phyloP scores from a whole-genome alignment of 2,888 invertebrate species.

The Drosophila lutescens region DNA sequence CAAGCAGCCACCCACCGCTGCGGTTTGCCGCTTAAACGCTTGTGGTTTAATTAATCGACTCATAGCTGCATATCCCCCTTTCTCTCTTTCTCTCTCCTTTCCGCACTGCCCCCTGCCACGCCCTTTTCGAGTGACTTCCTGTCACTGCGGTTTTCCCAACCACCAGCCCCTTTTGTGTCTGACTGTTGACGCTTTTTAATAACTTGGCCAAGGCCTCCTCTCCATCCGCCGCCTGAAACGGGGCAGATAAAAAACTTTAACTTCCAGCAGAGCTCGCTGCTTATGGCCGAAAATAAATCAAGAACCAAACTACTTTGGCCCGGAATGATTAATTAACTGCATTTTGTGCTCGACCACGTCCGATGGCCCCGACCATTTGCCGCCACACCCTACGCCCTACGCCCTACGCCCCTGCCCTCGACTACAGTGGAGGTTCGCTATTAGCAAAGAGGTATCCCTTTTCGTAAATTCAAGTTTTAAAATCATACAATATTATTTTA shows the following conservation, averaged over 20 bases:
- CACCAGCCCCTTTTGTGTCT: conserved; percentile 32
- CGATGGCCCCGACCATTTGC: conserved; percentile 27
- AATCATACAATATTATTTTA: too few species aligned
- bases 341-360: conserved; percentile 73
- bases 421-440: conserved; percentile 1
- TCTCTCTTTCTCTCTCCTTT: not conserved
- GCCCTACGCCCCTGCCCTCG: not conserved
- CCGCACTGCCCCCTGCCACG: not conserved
- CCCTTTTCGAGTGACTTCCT: conserved; percentile 46
- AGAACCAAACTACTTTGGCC: conserved; percentile 69
- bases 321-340: conserved; percentile 77
- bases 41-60: conserved; percentile 78
- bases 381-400: conserved; percentile 1
- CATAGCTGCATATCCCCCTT: conserved; percentile 37
- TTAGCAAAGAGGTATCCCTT: too few species aligned
- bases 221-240: conserved; percentile 19
- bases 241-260: conserved; percentile 61
- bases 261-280: conserved; percentile 52
- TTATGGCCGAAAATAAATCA: conserved; percentile 73
- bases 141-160: conserved; percentile 43
- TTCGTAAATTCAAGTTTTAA: too few species aligned
- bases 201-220: conserved; percentile 44
- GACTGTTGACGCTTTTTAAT: conserved; percentile 44
- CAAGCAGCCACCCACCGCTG: conserved; percentile 36
- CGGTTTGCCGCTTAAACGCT: conserved; percentile 72